Evolutionary conservation across 2,888 invertebrate species (phyloP), one percentile per base, ranked within the genome.

Genomic region (Celastrina argiolus): DNA sequence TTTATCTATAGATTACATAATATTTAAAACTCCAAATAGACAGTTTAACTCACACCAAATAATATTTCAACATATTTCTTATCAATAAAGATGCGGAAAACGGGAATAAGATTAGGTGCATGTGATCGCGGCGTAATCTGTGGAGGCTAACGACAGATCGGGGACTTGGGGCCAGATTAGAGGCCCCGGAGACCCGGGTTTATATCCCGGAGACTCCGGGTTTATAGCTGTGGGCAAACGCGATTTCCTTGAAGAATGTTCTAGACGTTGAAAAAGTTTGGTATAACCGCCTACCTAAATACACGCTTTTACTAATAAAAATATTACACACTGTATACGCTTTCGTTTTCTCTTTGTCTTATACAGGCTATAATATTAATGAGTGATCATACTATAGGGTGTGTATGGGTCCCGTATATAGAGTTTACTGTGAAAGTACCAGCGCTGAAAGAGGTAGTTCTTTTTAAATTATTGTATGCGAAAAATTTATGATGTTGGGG

Each of bases 91-190:
- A 51, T 14, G 61, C 18, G 39, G 22, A 61, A 61, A 61, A 61
- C 39, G 39, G 34, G 36, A 39, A 39, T 36, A 61, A 18, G 36
- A 61, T 36, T 61, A 34, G 39, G 39, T 36, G 61, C 39, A 39
- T 28, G n/a, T 31, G 58, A 58, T 61, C 61, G 14, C 36, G 36
- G 61, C 61, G 61, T 61, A 61, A 61, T 61, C 61, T 61, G 61
- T 14, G 39, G 28, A 18, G 45, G 45, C 45, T 64, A 64, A 64
- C 51, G 64, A 64, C 51, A 64, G 64, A 64, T 51, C 45, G 12
- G 61, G 61, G 61, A 61, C 31, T 36, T 39, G 61, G 61, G 42
- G 59, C 34, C 34, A 16, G 58, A 58, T 58, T 58, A 41, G 42
- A n/a, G 63, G 7, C 39, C 26, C 39, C 26, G 41, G 42, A 14